Percentiles rank a stretch among this genome's conserved stretches.
Conservation (phyloP, 92 coral and sea anemone genomes). For the Palythoa caribaeorum region DNA sequence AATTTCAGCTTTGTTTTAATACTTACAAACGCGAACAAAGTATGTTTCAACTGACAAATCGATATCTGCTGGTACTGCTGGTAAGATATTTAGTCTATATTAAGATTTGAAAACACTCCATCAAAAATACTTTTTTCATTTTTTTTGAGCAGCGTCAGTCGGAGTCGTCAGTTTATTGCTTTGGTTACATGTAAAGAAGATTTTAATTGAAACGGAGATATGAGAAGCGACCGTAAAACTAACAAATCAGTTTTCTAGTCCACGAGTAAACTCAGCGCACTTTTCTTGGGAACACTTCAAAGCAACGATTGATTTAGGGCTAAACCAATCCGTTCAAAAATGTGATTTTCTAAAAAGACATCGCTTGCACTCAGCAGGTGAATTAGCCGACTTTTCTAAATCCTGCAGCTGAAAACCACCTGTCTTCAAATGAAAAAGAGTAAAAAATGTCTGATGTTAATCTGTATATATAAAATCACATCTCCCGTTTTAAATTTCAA, state of each 20-base stretch:
- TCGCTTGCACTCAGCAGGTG: neutral
- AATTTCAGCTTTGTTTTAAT: too few relatives aligned
- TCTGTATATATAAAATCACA: neutral
- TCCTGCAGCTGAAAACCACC: constrained; percentile 4
- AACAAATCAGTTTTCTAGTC: neutral
- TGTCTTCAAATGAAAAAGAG: neutral
- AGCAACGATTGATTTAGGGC: neutral
- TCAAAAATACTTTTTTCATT: neutral
- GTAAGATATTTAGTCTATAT: neutral
- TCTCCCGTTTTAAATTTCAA: neutral
- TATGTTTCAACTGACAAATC: neutral
- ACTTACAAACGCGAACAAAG: too few relatives aligned
- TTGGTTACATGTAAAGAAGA: neutral
- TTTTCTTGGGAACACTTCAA: neutral
- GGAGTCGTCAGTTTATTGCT: constrained; percentile 3
- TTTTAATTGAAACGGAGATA: neutral
- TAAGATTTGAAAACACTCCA: neutral
- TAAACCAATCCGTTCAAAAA: neutral
- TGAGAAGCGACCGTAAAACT: neutral
- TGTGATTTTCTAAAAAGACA: neutral
- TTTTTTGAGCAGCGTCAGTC: neutral
- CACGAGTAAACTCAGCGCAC: neutral
- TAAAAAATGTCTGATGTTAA: neutral
- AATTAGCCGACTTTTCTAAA: too few relatives aligned
- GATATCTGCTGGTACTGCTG: neutral